Conservation (phyloP, 2,888 invertebrate genomes). For the Danaus chrysippus region DNA sequence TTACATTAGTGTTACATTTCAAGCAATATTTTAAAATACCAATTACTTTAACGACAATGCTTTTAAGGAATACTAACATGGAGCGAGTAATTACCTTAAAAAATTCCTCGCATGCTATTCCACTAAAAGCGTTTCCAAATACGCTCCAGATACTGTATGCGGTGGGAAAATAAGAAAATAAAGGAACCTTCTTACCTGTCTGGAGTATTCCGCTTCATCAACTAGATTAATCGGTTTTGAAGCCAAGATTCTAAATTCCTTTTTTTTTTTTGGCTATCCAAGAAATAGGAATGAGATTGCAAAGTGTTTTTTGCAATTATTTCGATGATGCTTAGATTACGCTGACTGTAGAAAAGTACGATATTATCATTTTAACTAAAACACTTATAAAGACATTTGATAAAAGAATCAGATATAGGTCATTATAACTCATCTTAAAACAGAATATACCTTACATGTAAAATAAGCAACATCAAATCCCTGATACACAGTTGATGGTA, state of each 20-base stretch:
- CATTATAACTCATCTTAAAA: too few species aligned
- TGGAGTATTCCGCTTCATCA: conserved; percentile 28
- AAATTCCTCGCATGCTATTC: conserved; percentile 34
- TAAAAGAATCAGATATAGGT: too few species aligned
- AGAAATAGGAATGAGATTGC: neutral
- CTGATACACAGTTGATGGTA: too few species aligned
- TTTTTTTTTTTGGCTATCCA: neutral
- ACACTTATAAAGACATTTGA: too few species aligned
- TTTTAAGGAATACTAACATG: conserved; percentile 27
- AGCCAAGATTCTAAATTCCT: conserved; percentile 17
- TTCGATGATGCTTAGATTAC: too few species aligned
- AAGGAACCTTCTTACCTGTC: conserved; percentile 29
- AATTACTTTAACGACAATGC: conserved; percentile 22
- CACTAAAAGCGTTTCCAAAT: conserved; percentile 40
- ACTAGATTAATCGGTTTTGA: conserved; percentile 26
- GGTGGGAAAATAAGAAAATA: conserved; percentile 28
- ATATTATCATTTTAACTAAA: too few species aligned
- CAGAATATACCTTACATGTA: too few species aligned
- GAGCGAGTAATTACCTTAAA: conserved; percentile 38
- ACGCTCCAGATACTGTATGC: conserved; percentile 31
- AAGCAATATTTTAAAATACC: conserved; percentile 7
- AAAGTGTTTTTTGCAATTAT: neutral
- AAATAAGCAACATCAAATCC: too few species aligned
- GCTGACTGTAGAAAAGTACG: too few species aligned
- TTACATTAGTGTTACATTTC: neutral